Conservation (phyloP, 2,797 vertebrate genomes). For the Pseudochromis fuscus region DNA sequence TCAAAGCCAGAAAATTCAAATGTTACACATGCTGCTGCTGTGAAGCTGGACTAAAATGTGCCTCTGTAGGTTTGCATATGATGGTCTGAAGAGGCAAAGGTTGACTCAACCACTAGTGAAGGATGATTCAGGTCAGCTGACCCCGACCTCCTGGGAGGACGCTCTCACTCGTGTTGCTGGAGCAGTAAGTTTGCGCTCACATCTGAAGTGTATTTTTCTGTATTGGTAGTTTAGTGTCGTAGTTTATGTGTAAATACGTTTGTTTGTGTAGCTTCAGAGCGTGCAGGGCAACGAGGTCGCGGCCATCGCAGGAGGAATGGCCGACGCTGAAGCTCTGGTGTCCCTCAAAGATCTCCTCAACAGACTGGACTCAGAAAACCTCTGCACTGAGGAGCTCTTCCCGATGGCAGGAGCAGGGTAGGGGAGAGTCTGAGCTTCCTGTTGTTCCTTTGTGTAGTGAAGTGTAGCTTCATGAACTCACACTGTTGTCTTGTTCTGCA, state of each 20-base stretch:
- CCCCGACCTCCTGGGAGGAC: constrained; percentile 92
- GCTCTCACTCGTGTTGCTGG: constrained; percentile 91
- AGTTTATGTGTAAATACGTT: not conserved
- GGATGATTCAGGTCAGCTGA: constrained; percentile 91
- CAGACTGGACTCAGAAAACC: constrained; percentile 89
- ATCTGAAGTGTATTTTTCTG: not conserved
- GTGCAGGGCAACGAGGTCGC: constrained; percentile 89
- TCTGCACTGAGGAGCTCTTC: constrained; percentile 97
- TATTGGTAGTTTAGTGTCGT: not conserved
- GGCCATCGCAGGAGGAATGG: constrained; percentile 93
- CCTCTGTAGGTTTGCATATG: constrained; percentile 91
- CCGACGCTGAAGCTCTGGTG: constrained; percentile 94
- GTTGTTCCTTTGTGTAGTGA: not conserved
- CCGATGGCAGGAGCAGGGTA: constrained; percentile 87
- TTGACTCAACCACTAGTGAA: constrained; percentile 95
- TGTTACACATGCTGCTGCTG: not conserved
- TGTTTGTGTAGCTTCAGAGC: constrained; percentile 85
- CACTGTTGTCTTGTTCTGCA: constrained; percentile 44
- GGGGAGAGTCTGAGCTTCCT: not conserved
- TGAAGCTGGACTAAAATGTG: not conserved
- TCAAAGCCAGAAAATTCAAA: no score
- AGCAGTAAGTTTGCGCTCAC: constrained; percentile 86
- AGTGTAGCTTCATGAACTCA: not conserved
- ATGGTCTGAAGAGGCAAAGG: constrained; percentile 96
- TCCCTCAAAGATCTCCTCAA: constrained; percentile 96